A percentile compares a stretch with the other conserved stretches of the same genome.
phyloP scores from a whole-genome alignment of 2,888 invertebrate species.

The Nomada fucata region DNA sequence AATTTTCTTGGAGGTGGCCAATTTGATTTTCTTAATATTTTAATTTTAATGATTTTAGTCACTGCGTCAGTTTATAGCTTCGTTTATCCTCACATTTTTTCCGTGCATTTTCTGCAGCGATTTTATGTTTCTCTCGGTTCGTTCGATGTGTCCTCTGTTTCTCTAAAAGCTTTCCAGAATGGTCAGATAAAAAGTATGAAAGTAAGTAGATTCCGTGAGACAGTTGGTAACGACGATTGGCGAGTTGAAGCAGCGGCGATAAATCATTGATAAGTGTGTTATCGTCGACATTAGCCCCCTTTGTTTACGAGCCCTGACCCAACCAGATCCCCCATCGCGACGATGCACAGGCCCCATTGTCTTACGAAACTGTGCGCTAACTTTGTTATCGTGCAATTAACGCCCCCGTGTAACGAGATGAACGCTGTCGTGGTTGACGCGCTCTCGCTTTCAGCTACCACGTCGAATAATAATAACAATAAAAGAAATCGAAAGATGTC shows the following conservation, averaged over 20 bases:
- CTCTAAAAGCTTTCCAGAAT: background rate
- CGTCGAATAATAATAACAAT: too few species aligned
- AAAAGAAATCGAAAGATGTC: too few species aligned
- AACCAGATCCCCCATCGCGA: slow-evolving; percentile 9
- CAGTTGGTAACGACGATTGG: slow-evolving; percentile 51
- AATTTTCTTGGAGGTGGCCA: too few species aligned
- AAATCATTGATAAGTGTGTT: slow-evolving; percentile 60
- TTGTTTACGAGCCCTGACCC: slow-evolving; percentile 54
- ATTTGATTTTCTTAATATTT: too few species aligned
- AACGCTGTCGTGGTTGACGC: slow-evolving; percentile 43
- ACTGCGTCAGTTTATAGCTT: background rate
- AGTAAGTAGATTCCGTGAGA: background rate
- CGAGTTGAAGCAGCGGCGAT: slow-evolving; percentile 67
- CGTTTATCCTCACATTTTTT: background rate
- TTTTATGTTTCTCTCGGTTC: background rate
- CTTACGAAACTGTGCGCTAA: slow-evolving; percentile 36
- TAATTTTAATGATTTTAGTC: background rate
- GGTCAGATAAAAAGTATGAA: slow-evolving; percentile 20
- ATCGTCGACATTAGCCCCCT: slow-evolving; percentile 40
- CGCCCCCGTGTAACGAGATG: slow-evolving; percentile 50
- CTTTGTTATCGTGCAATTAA: slow-evolving; percentile 63
- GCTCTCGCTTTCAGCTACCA: too few species aligned
- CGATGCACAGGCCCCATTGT: slow-evolving; percentile 57
- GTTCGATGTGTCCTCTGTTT: background rate
- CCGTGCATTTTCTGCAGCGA: background rate